These are phyloP conservation scores for Gryllus longicercus DNA, from an alignment of 2,888 invertebrate genomes.

Conservation along the genomic window DNA sequence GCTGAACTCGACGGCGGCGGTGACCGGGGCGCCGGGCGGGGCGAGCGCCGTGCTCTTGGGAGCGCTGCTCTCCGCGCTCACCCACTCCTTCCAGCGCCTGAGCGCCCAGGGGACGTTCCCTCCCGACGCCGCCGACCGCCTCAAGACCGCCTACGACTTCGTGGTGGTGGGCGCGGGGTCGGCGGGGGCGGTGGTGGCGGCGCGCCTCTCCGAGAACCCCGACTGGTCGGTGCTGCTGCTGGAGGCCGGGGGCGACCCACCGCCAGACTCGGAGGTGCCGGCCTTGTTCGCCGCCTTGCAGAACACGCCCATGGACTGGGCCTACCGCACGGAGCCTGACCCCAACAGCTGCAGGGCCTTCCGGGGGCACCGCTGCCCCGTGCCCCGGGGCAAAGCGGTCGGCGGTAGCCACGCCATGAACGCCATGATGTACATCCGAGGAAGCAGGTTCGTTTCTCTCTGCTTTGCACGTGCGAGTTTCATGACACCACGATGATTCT, in stretches of 20 bases:
- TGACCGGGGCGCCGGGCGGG: neutral
- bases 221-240: constrained; percentile 41
- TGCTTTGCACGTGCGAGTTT: too few relatives aligned
- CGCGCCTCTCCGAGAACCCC: too few relatives aligned
- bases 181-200: too few relatives aligned
- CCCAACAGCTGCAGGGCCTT: constrained; percentile 39
- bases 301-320: too few relatives aligned
- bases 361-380: constrained; percentile 40
- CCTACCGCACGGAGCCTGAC: constrained; percentile 34
- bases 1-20: too few relatives aligned
- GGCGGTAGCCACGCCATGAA: too few relatives aligned
- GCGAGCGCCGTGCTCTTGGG: constrained; percentile 23
- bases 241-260: constrained; percentile 51
- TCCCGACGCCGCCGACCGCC: neutral
- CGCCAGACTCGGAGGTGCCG: constrained; percentile 35
- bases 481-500: too few relatives aligned
- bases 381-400: too few relatives aligned
- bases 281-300: too few relatives aligned
- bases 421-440: too few relatives aligned
- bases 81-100: neutral
- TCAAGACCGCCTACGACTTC: constrained; percentile 40
- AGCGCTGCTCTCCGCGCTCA: constrained; percentile 23
- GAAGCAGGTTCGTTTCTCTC: too few relatives aligned
- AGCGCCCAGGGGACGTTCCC: constrained; percentile 24
- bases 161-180: too few relatives aligned